Evolutionary conservation across 2,888 invertebrate species (phyloP), one percentile per base, ranked within the genome.

Genomic region (Chymomyza amoena): DNA sequence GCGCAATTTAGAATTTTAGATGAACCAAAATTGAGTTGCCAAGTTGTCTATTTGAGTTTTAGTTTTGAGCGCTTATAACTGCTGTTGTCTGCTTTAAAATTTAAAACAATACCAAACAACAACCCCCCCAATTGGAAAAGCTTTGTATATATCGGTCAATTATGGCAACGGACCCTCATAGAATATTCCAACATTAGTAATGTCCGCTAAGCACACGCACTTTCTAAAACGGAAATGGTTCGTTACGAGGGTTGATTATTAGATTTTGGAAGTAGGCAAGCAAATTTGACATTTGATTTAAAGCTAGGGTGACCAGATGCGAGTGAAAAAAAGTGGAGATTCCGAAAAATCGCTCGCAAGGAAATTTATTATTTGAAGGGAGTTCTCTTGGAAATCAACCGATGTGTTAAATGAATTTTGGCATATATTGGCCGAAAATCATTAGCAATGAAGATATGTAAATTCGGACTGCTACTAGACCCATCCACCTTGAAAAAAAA

Each of bases 1-100:
- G 70, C 59, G 65, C 60, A 70, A 73, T 60, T 73, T 57, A 6
- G 28, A 18, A 70, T 75, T 60, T 73, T 57, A 15, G 57, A 18
- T 15, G 25, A 25, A 57, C 20, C 25, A 64, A 70, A 73, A 75
- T 57, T 16, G 16, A 9, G 54, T 20, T 16, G 54, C 54, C 54
- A 54, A 54, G 18, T 54, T 45, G 39, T 3, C 13, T 13, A 45
- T 45, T 45, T 45, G 13, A 45, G 13, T 45, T 45, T 45, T 45
- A 45, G 13, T 13, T 45, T 0, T 13, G 6, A 45, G 39, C 39
- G 39, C 39, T 45, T 45, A 45, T 45, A 45, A 45, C 10, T 45
- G 39, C 39, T 13, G 39, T 7, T 1, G 13, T 13, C 10, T 13
- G 39, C 39, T 45, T 45, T 15, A 13, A 45, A 45, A 45, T 28